phyloP scores from a whole-genome alignment of 2,888 invertebrate species.

The Leptopilina syphax region DNA sequence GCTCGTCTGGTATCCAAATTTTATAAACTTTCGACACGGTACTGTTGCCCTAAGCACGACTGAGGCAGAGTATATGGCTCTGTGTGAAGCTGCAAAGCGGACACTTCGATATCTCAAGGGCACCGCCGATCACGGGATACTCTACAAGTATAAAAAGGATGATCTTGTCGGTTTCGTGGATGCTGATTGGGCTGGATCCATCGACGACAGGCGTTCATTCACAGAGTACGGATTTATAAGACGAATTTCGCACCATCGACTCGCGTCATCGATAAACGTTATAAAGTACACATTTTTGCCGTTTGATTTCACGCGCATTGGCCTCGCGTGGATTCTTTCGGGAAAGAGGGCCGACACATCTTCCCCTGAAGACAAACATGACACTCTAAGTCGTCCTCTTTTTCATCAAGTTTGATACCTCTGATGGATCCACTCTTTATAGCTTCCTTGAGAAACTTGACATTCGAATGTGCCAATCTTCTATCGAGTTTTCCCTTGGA shows the following conservation, averaged over 20 bases:
- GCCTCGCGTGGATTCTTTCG: constrained; percentile 5
- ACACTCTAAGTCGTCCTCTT: constrained; percentile 34
- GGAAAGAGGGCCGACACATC: constrained; percentile 35
- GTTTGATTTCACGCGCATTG: constrained; percentile 51
- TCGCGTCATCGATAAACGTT: constrained; percentile 60
- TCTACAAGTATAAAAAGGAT: too few relatives aligned
- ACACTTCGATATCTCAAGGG: too few relatives aligned
- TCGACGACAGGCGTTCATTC: too few relatives aligned
- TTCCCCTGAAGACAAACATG: constrained; percentile 33
- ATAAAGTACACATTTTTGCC: constrained; percentile 56
- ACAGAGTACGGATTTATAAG: constrained; percentile 40
- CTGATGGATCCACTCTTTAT: constrained; percentile 28
- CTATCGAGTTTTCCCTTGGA: background rate
- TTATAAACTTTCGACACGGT: constrained; percentile 36
- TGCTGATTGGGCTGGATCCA: too few relatives aligned
- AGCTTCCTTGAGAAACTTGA: background rate
- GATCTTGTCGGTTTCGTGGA: too few relatives aligned
- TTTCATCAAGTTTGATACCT: background rate
- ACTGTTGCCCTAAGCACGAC: constrained; percentile 3
- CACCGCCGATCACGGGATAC: too few relatives aligned
- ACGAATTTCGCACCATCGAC: constrained; percentile 58
- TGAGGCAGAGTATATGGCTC: too few relatives aligned
- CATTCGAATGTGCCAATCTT: constrained; percentile 40
- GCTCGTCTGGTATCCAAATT: constrained; percentile 30
- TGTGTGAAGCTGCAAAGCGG: background rate